Percentiles rank a stretch among this genome's conserved stretches.
Conservation (phyloP, 2,113 vertebrate genomes). For the Thalassarche chlororhynchos region DNA sequence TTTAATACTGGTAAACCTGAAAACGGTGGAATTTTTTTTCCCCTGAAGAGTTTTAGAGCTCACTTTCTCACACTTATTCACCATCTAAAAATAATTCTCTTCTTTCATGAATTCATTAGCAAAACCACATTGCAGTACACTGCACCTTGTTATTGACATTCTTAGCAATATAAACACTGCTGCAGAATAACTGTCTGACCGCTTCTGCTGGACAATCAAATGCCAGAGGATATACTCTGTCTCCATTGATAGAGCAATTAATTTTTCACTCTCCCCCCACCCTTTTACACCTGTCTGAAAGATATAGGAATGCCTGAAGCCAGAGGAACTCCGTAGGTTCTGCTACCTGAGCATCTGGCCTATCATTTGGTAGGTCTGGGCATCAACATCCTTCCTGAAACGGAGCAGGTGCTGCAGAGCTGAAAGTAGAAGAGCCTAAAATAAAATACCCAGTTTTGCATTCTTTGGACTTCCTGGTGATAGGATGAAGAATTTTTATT, state of each 20-base stretch:
- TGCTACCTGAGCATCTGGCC: neutral
- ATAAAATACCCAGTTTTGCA: neutral
- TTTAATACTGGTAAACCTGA: neutral
- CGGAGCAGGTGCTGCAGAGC: neutral
- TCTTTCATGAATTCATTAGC: neutral
- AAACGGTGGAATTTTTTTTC: neutral
- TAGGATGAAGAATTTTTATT: neutral
- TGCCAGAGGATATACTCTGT: neutral
- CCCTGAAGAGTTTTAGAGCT: neutral
- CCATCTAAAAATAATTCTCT: constrained; percentile 31
- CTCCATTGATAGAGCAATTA: neutral
- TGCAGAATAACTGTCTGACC: neutral
- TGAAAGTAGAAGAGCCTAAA: neutral
- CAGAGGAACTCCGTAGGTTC: neutral
- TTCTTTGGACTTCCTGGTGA: neutral
- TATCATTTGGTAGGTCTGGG: neutral
- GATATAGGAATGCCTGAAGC: neutral
- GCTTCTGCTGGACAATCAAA: neutral
- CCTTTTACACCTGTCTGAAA: neutral
- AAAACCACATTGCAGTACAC: neutral
- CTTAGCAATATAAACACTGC: neutral
- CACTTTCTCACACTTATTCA: neutral
- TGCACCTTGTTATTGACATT: neutral
- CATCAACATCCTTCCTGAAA: neutral
- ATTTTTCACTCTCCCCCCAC: neutral